A percentile compares a stretch with the other conserved stretches of the same genome.
Conservation (phyloP, 2,797 vertebrate genomes). For the Phoxinus dragarum region DNA sequence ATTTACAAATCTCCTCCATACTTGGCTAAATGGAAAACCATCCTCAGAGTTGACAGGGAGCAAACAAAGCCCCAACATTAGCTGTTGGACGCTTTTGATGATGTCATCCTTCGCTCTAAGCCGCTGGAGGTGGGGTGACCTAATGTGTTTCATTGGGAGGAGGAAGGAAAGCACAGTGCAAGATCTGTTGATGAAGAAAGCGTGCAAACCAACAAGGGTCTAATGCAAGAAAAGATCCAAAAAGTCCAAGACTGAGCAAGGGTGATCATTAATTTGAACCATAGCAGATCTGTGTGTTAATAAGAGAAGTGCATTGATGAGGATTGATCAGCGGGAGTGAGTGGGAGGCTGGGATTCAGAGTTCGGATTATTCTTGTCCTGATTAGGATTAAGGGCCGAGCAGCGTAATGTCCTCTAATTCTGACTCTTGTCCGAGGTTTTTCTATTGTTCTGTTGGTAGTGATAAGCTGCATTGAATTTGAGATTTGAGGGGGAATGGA, state of each 20-base stretch:
- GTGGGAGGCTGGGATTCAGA: conserved; percentile 11
- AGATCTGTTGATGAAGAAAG: not conserved
- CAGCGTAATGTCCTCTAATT: conserved; percentile 55
- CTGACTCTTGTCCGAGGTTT: conserved; percentile 30
- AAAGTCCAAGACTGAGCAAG: not conserved
- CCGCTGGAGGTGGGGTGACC: conserved; percentile 2
- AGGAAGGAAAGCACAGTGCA: not conserved
- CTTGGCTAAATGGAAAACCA: conserved; percentile 61
- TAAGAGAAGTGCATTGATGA: conserved; percentile 30
- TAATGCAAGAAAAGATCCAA: not conserved
- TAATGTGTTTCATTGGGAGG: conserved; percentile 1
- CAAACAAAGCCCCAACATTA: conserved; percentile 49
- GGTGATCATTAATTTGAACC: not conserved
- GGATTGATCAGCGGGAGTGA: conserved; percentile 18
- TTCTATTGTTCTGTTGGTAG: conserved; percentile 29
- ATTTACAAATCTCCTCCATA: conserved; percentile 56
- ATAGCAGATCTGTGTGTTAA: conserved; percentile 20
- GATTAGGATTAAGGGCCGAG: conserved; percentile 47
- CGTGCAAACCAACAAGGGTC: not conserved
- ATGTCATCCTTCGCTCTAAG: conserved; percentile 45
- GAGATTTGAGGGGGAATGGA: not conserved
- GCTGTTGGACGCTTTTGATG: conserved; percentile 55
- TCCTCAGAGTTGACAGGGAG: conserved; percentile 57
- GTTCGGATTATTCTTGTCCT: conserved; percentile 18
- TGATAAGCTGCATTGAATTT: conserved; percentile 28